These are phyloP conservation scores for Acholoe squamosa DNA, from an alignment of 2,888 invertebrate species.

Conservation along the genomic window DNA sequence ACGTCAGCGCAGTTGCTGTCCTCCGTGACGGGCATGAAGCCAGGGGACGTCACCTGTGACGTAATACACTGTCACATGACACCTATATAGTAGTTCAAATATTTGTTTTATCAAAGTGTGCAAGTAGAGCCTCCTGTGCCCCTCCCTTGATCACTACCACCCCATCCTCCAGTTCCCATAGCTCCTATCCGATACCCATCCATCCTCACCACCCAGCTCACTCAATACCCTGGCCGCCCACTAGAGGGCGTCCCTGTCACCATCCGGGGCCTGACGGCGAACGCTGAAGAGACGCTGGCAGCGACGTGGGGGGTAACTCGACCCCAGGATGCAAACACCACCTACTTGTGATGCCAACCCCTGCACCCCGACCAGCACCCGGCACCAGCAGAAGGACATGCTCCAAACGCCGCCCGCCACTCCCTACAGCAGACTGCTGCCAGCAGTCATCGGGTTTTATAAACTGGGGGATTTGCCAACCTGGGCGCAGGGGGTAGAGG, in stretches of 20 bases:
- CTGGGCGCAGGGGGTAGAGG: background rate
- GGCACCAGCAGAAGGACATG: background rate
- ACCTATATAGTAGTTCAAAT: background rate
- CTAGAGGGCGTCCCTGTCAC: background rate
- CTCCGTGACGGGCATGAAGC: background rate
- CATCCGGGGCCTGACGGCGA: background rate
- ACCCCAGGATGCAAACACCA: background rate
- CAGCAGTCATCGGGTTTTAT: background rate
- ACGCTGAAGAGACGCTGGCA: background rate
- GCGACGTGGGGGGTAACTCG: background rate
- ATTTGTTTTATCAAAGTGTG: slow-evolving; percentile 15
- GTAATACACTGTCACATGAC: background rate
- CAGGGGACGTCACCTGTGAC: background rate
- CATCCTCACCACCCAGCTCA: background rate
- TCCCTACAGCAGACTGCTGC: background rate
- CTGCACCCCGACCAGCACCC: background rate
- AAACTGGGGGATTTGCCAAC: background rate
- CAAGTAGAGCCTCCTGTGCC: background rate
- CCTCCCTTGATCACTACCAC: background rate
- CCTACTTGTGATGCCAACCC: slow-evolving; percentile 19
- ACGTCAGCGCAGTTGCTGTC: too few species aligned
- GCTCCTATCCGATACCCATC: background rate
- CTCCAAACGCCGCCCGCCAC: background rate
- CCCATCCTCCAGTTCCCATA: background rate
- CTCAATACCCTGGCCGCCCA: background rate